Evolutionary conservation across 2,797 vertebrate species (phyloP), one percentile per base, ranked within the genome.

Genomic region (Rhinichthys osculus): DNA sequence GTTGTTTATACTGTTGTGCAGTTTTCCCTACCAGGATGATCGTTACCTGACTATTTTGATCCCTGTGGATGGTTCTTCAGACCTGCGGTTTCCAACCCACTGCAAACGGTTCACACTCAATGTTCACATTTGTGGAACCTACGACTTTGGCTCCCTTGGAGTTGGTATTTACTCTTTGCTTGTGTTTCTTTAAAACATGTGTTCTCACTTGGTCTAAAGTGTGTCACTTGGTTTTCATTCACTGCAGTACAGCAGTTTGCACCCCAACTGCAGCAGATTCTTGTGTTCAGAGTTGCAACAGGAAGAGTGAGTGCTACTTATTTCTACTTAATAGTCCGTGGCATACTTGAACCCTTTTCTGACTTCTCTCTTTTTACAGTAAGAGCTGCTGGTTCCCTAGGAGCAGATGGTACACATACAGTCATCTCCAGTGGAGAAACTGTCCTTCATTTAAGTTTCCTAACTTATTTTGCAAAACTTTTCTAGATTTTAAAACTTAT

Each of bases 71-170:
- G 1, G 13, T 1, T 90, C 91, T 27, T 27, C 27, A 27, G 27
- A 27, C 27, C 27, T 27, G 27, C 27, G 1, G 27, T 27, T 40
- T 80, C 90, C 94, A 50, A 82, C 40, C 42, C 94, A 95, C 85
- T 78, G 92, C 91, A 93, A 72, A 27, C 85, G 89, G 17, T 95
- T 95, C 54, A 5, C 91, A 88, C 90, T 95, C 40, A 93, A 95
- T 95, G 94, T 95, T 96, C 87, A 92, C 92, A 0, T 96, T 96
- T 91, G 91, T 95, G 27, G 66, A 87, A 1, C 1, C 44, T 10
- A 8, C 44, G 11, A 74, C 17, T 27, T 27, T 62, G 40, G 44
- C 0, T 21, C 91, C 89, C 38, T 10, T 90, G 7, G 89, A 94
- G 14, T 83, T 0, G 40, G 85, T 90, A 89, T 0, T 42, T 70